Conservation (phyloP, 30 jellyfish, hydroid and myxozoan genomes). For the Pelagia noctiluca region DNA sequence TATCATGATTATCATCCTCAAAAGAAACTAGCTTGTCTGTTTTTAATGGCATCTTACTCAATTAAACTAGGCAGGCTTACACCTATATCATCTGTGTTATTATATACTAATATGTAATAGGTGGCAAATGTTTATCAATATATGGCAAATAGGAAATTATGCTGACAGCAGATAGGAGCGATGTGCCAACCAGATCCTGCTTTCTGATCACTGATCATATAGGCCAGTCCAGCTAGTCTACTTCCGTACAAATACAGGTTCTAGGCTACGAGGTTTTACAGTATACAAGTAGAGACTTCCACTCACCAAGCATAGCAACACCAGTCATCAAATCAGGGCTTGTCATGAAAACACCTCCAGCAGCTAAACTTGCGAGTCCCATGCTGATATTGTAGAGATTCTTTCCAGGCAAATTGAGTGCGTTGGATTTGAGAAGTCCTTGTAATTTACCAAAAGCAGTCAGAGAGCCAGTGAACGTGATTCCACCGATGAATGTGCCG, state of each 20-base stretch:
- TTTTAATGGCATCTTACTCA: too few species aligned
- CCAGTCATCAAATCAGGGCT: constrained; percentile 81
- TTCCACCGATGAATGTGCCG: constrained; percentile 96
- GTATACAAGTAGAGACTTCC: not conserved
- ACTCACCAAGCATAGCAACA: constrained; percentile 89
- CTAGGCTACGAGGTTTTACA: too few species aligned
- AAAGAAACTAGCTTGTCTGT: too few species aligned
- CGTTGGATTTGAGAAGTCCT: constrained; percentile 87
- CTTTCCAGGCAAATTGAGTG: constrained; percentile 92
- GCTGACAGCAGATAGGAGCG: too few species aligned
- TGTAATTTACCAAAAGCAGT: constrained; percentile 97
- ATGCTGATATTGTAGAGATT: constrained; percentile 84
- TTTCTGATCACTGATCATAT: not conserved
- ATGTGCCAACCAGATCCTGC: not conserved
- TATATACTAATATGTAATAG: too few species aligned
- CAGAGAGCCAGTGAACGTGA: constrained; percentile 94
- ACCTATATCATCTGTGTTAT: too few species aligned
- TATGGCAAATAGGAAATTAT: too few species aligned
- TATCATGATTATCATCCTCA: too few species aligned
- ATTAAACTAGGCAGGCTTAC: too few species aligned
- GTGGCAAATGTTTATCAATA: too few species aligned
- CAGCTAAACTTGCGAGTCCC: constrained; percentile 93
- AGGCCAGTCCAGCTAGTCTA: too few species aligned
- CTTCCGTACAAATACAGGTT: too few species aligned
- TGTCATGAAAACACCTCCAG: constrained; percentile 89